These are phyloP conservation scores for Metridium senile DNA, from an alignment of 92 coral and sea anemone species.

Conservation along the genomic window DNA sequence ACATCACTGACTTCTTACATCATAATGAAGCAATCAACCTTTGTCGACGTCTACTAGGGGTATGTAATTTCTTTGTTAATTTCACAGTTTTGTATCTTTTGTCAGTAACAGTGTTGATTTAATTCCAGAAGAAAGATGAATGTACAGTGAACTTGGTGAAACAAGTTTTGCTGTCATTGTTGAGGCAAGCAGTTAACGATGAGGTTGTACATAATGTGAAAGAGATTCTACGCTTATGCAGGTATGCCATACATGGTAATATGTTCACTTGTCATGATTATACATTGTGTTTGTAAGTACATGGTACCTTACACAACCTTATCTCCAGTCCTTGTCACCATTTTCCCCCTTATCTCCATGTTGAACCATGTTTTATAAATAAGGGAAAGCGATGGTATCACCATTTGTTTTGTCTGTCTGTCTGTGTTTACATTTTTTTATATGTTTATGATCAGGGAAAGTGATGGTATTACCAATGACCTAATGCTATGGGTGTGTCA, in stretches of 20 bases:
- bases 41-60: conserved; percentile 49
- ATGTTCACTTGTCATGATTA: too few species aligned
- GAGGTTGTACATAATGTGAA: conserved; percentile 33
- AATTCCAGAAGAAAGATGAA: conserved; percentile 36
- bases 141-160: too few species aligned
- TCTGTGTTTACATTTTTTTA: neutral
- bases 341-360: too few species aligned
- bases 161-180: conserved; percentile 38
- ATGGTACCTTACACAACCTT: neutral
- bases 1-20: conserved; percentile 40
- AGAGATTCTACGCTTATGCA: conserved; percentile 42
- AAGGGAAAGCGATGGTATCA: neutral
- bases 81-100: neutral
- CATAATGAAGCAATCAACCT: conserved; percentile 56
- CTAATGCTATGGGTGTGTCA: conserved; percentile 26
- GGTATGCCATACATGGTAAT: too few species aligned
- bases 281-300: neutral
- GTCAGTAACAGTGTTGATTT: neutral
- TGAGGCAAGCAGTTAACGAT: conserved; percentile 41
- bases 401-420: neutral
- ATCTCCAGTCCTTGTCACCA: neutral
- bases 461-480: neutral
- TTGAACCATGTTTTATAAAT: too few species aligned
- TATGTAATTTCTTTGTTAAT: conserved; percentile 1
- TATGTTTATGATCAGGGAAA: neutral